Base-by-base conservation (phyloP, 2,797 vertebrate species). In the Chloroceryle amazona region DNA sequence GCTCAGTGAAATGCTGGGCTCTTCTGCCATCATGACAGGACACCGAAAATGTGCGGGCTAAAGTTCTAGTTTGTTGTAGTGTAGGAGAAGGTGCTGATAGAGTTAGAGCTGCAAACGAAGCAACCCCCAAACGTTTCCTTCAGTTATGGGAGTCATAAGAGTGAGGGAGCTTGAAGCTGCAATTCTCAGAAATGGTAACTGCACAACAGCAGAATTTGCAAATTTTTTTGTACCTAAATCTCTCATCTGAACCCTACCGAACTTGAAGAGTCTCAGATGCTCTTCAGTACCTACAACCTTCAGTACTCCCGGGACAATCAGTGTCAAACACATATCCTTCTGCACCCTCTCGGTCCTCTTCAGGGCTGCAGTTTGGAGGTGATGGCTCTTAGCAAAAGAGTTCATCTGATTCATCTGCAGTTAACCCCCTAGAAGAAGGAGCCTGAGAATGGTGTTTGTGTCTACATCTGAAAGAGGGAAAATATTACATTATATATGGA, bases 401-500 rank as follows among this genome's bases (percentile, higher is more conserved):
- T 79, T 94, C 17, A 86, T 66, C 75, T 72, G 49, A 75, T 86
- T 80, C 57, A 71, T 72, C 73, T 92, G 66, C 55, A 90, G 49
- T 62, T 90, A 75, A 63, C 25, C 31, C 28, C 82, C 39, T 63
- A 0, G 57, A 71, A 84, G 54, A 88, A 79, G 23, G 57, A 86
- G 54, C 49, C 82, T 94, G 82, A 78, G 82, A 86, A 81, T 16
- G 22, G 57, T 55, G 58, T 94, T 93, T 75, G n/a, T 74, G 71
- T 76, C 78, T 87, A n/a, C 74, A 76, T 90, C 47, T 85, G 81
- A 93, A 83, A 89, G 46, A 86, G 55, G 47, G 76, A 89, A 76
- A 92, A 76, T 94, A 92, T 47, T 85, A 57, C 81, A 86, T 83
- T 97, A 82, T 76, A 39, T 93, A 70, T 85, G 86, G 67, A 94